Evolutionary conservation across 92 coral and sea anemone species (phyloP).

Genomic region (Parazoanthus atlanticus): DNA sequence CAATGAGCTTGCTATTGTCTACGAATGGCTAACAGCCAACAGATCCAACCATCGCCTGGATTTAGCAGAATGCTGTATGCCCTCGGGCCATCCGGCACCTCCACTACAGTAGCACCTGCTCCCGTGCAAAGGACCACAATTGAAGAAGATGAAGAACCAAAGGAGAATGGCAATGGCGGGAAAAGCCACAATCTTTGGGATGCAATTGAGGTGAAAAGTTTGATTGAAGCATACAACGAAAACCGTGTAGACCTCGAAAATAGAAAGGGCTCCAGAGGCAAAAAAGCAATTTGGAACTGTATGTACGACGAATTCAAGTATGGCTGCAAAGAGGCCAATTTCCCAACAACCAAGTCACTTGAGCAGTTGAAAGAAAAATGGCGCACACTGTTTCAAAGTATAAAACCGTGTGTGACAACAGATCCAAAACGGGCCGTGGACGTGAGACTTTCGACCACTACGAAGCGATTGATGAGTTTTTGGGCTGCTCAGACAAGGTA

Average conservation of each 20-base stretch:
- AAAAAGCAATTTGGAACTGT: not conserved
- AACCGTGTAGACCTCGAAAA: not conserved
- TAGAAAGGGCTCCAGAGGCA: not conserved
- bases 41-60: not conserved
- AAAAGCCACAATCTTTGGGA: conserved; percentile 22
- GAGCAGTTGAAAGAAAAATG: conserved; percentile 4
- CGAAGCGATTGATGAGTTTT: conserved; percentile 34
- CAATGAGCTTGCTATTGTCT: too few species aligned
- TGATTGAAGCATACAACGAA: too few species aligned
- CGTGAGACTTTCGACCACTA: conserved; percentile 35
- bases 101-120: not conserved
- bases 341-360: not conserved
- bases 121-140: not conserved
- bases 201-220: conserved; percentile 1
- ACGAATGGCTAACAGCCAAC: too few species aligned
- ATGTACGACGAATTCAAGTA: not conserved
- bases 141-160: not conserved
- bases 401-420: conserved; percentile 55
- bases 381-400: conserved; percentile 12
- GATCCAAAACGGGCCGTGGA: conserved; percentile 36
- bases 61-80: not conserved
- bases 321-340: not conserved
- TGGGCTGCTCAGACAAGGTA: not conserved
- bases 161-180: not conserved
- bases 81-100: not conserved